phyloP scores from a whole-genome alignment of 2,888 invertebrate genomes.

The Anarsia innoxiella region DNA sequence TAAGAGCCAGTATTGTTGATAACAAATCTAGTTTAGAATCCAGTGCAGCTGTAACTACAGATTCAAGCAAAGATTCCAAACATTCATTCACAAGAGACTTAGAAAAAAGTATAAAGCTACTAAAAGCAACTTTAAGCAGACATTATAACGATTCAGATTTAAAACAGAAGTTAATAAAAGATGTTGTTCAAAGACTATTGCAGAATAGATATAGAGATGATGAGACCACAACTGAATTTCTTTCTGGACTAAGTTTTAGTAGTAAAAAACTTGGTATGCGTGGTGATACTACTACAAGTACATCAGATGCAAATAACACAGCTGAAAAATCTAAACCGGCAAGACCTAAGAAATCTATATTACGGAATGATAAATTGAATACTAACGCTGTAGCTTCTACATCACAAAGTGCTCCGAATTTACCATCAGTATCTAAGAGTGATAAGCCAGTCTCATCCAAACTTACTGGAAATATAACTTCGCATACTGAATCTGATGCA shows the following conservation, averaged over 20 bases:
- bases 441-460: slow-evolving; percentile 32
- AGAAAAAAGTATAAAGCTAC: slow-evolving; percentile 75
- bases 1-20: slow-evolving; percentile 30
- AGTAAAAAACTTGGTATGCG: slow-evolving; percentile 38
- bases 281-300: slow-evolving; percentile 50
- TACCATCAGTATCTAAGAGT: slow-evolving; percentile 37
- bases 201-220: slow-evolving; percentile 77
- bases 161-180: slow-evolving; percentile 78
- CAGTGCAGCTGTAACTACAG: slow-evolving; percentile 51
- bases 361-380: slow-evolving; percentile 54
- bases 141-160: slow-evolving; percentile 74
- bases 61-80: slow-evolving; percentile 56
- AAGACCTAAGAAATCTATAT: slow-evolving; percentile 59
- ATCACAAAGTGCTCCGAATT: slow-evolving; percentile 64
- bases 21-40: slow-evolving; percentile 67
- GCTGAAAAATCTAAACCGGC: slow-evolving; percentile 28
- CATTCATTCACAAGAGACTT: slow-evolving; percentile 74
- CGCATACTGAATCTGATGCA: slow-evolving; percentile 48
- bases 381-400: slow-evolving; percentile 50
- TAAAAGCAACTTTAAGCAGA: slow-evolving; percentile 75
- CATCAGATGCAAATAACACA: slow-evolving; percentile 51
- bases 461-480: slow-evolving; percentile 26
- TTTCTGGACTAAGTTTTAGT: slow-evolving; percentile 57
- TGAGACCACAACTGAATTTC: slow-evolving; percentile 61
- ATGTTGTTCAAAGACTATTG: slow-evolving; percentile 77